Evolutionary conservation across 2,888 invertebrate genomes (phyloP), one percentile per base, ranked within the genome.

Genomic region (Petrophora chlorosata): DNA sequence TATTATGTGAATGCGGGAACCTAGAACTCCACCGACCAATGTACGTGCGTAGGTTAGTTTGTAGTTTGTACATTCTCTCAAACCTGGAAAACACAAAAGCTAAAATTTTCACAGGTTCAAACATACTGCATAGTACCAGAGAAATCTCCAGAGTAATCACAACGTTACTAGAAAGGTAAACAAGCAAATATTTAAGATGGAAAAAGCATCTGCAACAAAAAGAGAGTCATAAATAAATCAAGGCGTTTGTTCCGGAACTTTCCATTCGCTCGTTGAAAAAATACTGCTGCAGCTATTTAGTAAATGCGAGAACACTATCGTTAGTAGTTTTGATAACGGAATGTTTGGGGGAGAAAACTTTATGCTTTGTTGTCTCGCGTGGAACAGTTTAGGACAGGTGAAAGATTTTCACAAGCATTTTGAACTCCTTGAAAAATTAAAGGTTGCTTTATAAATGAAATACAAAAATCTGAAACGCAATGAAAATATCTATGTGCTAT

Each of bases 191-290:
- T 53, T 50, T 32, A 42, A 54, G 44, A 51, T 51, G 41, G 48
- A 54, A 56, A 56, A 53, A 51, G 44, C 46, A 54, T 59, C 51
- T 53, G 59, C 47, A 42, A 50, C 55, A n/a, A n/a, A 59, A 42
- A 43, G 48, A 58, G 48, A 59, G 54, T 59, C 59, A 59, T 69
- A 62, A 65, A 66, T 66, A 70, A 66, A 66, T 63, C 63, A 60
- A 47, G 34, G 54, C 55, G 57, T 60, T 66, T 59, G 54, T 53
- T 56, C 48, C 35, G 48, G 35, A 66, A 63, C 57, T 59, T 66
- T 67, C 60, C 46, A 55, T 56, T 59, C 43, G 23, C 36, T 53
- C 30, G 56, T 25, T 33, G 34, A 40, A 38, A 44, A 52, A 51
- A 49, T 53, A 54, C 46, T 51, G 55, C 50, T 49, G 17, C 26